Percentiles rank a stretch among this genome's conserved stretches.
Evolutionary conservation across 2,113 vertebrate genomes (phyloP).

Genomic region (Asarcornis scutulata): DNA sequence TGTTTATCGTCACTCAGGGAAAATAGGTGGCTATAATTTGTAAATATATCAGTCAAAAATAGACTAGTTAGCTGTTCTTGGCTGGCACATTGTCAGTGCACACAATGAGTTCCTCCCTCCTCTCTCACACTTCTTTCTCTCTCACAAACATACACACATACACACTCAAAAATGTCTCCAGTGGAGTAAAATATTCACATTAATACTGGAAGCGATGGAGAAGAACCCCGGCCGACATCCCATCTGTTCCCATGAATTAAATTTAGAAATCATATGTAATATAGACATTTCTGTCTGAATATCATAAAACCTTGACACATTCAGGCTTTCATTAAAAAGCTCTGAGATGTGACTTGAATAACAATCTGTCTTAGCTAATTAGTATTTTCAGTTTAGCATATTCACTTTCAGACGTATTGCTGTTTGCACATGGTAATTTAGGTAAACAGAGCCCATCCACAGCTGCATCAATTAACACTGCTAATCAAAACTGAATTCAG

Average conservation of each 20-base stretch:
- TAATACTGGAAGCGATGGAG: conserved; percentile 73
- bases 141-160: background rate
- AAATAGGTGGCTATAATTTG: conserved; percentile 46
- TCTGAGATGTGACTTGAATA: conserved; percentile 85
- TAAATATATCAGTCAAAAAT: conserved; percentile 50
- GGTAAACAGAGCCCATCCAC: conserved; percentile 87
- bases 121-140: background rate
- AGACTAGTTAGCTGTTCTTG: conserved; percentile 30
- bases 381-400: conserved; percentile 88
- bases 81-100: conserved; percentile 43
- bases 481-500: conserved; percentile 91
- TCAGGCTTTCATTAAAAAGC: conserved; percentile 85
- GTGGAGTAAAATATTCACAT: conserved; percentile 71
- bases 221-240: conserved; percentile 73
- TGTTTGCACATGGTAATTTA: conserved; percentile 90
- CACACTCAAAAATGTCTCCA: conserved; percentile 40
- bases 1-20: conserved; percentile 59
- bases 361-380: conserved; percentile 87
- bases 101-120: conserved; percentile 33
- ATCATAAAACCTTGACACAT: conserved; percentile 82
- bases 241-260: conserved; percentile 84
- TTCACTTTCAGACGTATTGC: conserved; percentile 86
- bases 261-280: conserved; percentile 85
- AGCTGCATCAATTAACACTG: conserved; percentile 91
- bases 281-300: conserved; percentile 84